Percentiles rank a stretch among this genome's conserved stretches.
Conservation (phyloP, 2,797 vertebrate species). For the Chromis chromis region DNA sequence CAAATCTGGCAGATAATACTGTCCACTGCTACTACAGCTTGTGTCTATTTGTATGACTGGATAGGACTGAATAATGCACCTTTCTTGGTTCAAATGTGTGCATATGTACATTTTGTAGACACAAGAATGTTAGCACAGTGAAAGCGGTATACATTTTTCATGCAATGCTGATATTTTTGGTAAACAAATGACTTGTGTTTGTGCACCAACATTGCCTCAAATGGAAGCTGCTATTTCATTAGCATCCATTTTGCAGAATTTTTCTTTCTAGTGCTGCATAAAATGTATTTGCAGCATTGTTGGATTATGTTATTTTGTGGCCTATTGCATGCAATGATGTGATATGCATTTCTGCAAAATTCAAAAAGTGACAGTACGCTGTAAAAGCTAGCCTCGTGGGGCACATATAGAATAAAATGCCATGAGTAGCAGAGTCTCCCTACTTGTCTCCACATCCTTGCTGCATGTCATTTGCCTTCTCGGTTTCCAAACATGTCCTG, state of each 20-base stretch:
- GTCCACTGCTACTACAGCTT: too few relatives aligned
- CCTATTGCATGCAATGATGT: background rate
- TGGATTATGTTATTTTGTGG: background rate
- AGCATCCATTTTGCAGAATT: too few relatives aligned
- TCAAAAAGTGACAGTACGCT: background rate
- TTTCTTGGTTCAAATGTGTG: background rate
- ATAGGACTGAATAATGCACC: too few relatives aligned
- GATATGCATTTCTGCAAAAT: background rate
- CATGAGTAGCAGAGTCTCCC: background rate
- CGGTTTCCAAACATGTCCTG: background rate
- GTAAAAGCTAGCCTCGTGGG: background rate
- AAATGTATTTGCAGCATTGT: background rate
- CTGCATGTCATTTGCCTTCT: background rate
- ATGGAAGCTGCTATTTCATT: too few relatives aligned
- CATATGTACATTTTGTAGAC: background rate
- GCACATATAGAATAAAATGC: background rate
- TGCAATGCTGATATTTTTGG: too few relatives aligned
- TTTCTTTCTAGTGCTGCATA: background rate
- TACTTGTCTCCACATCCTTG: background rate
- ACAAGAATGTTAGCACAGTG: background rate
- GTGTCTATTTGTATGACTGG: too few relatives aligned
- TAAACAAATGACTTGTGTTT: too few relatives aligned
- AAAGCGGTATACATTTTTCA: too few relatives aligned
- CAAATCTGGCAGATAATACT: slow-evolving; percentile 2
- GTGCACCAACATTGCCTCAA: too few relatives aligned